phyloP scores from a whole-genome alignment of 2,888 invertebrate genomes.

The Mycalesis mineus region DNA sequence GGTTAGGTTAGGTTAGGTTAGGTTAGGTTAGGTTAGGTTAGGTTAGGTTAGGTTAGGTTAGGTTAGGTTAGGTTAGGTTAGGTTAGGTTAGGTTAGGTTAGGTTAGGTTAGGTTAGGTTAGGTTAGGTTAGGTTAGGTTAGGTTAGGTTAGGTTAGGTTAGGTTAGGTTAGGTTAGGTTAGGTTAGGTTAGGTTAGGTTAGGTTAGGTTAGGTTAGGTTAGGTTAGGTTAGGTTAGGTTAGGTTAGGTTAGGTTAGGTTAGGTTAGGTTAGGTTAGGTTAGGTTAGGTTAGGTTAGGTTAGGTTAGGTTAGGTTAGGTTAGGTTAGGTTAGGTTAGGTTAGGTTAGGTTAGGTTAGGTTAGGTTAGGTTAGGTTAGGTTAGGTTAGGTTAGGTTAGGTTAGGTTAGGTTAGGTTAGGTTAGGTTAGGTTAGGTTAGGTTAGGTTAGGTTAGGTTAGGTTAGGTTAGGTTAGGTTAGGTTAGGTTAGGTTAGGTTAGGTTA shows the following conservation, averaged over 20 bases:
- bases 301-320: slow-evolving; percentile 30
- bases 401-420: slow-evolving; percentile 30
- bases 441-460: slow-evolving; percentile 25
- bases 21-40: slow-evolving; percentile 37
- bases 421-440: slow-evolving; percentile 30
- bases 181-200: slow-evolving; percentile 31
- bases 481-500: slow-evolving; percentile 32
- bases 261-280: slow-evolving; percentile 31
- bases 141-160: slow-evolving; percentile 30
- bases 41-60: slow-evolving; percentile 37
- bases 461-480: slow-evolving; percentile 35
- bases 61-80: slow-evolving; percentile 35
- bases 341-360: slow-evolving; percentile 29
- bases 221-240: slow-evolving; percentile 31
- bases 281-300: slow-evolving; percentile 30
- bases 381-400: slow-evolving; percentile 30
- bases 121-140: slow-evolving; percentile 34
- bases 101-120: slow-evolving; percentile 38
- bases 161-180: slow-evolving; percentile 31
- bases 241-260: slow-evolving; percentile 30
- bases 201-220: slow-evolving; percentile 30
- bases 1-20: slow-evolving; percentile 35
- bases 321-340: slow-evolving; percentile 30
- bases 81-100: slow-evolving; percentile 36
- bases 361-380: slow-evolving; percentile 29